Evolutionary conservation across 2,797 vertebrate species (phyloP), one percentile per base, ranked within the genome.

Genomic region (Xiphophorus birchmanni): DNA sequence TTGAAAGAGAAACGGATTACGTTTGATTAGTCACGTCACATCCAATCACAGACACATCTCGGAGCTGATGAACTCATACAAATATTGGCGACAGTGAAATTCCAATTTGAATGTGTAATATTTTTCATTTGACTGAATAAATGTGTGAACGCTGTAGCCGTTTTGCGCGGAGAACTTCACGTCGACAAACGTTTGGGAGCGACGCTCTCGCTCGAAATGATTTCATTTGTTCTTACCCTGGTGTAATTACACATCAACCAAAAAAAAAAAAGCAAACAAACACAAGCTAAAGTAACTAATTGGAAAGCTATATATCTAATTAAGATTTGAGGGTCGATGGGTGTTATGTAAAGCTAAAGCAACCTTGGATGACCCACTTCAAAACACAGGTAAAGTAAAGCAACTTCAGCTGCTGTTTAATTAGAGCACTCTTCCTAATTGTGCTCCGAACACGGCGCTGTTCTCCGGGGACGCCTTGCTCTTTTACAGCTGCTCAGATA

Each of bases 1-100:
- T 85, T 42, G 21, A 76, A 71, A 79, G 81, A 87, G 80, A 85
- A 75, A 79, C 76, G 50, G 80, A 89, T 89, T 87, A 90, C 60
- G 83, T 84, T 84, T 87, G 82, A 93, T 90, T 89, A 80, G 80
- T 58, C 74, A 2, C 42, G 92, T 90, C 92, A 89, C 40, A 86
- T 85, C 72, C 85, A 85, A 88, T 91, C 90, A 81, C 73, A 47
- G 50, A 90, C 86, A 86, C 42, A 86, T 77, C 82, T 54, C 0
- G 1, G 37, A 74, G 85, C 56, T 83, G 81, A 92, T 89, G 77
- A 87, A 84, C 82, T 90, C 54, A 0, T 73, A 80, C 65, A 67
- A 52, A 84, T 80, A 82, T 54, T 87, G 89, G 88, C 73, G 37
- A 71, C 79, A 12, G 84, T 80, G 82, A 87, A 90, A 92, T 89